Evolutionary conservation across 2,888 invertebrate species (phyloP).

Genomic region (Eristalis intricaria): DNA sequence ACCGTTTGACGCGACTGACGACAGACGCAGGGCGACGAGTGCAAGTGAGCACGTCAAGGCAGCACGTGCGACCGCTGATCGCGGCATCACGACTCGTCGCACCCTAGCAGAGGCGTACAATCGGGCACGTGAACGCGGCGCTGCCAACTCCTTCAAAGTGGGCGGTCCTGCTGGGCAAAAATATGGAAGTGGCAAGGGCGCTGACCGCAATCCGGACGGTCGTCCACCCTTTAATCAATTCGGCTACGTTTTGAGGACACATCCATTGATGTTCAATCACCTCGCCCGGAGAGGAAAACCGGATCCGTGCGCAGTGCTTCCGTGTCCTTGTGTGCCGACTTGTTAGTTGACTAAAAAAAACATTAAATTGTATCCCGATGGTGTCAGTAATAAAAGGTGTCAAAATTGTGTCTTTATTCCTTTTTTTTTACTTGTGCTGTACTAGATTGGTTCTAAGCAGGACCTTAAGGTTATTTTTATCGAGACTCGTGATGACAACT

Average conservation of each 20-base stretch:
- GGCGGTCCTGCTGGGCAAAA: background rate
- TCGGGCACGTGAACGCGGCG: background rate
- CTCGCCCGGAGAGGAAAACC: slow-evolving; percentile 47
- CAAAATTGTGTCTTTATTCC: too few species aligned
- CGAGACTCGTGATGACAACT: too few species aligned
- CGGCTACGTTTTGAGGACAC: slow-evolving; percentile 14
- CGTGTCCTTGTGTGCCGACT: slow-evolving; percentile 25
- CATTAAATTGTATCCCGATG: too few species aligned
- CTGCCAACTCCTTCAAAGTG: background rate
- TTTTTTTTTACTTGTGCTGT: too few species aligned
- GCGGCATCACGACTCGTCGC: background rate
- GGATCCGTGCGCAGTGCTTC: background rate
- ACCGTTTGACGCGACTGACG: slow-evolving; percentile 46
- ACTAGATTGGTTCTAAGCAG: too few species aligned
- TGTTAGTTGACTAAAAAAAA: slow-evolving; percentile 10
- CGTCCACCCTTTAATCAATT: background rate
- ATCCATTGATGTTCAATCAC: slow-evolving; percentile 37
- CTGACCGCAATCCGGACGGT: background rate
- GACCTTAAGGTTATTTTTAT: too few species aligned
- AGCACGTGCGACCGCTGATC: background rate
- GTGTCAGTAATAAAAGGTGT: too few species aligned
- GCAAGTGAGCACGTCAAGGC: background rate
- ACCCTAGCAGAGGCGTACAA: background rate
- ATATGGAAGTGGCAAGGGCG: slow-evolving; percentile 4
- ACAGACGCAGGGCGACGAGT: background rate